Evolutionary conservation across 2,888 invertebrate genomes (phyloP).

Genomic region (Agrilus biguttatus): DNA sequence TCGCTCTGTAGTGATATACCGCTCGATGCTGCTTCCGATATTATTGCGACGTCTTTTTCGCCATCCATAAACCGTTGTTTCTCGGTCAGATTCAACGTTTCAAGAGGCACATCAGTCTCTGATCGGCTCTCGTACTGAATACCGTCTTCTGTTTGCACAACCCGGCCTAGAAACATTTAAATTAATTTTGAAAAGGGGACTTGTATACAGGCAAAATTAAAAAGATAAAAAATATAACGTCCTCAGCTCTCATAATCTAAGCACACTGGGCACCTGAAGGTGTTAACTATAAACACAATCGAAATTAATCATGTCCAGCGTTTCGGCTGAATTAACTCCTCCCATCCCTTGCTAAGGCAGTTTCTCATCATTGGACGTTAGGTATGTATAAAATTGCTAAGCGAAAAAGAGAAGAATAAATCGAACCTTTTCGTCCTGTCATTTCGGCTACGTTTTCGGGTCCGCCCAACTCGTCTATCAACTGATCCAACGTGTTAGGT

Average conservation of each 20-base stretch:
- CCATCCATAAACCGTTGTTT: conserved; percentile 94
- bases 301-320: background rate
- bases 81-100: conserved; percentile 91
- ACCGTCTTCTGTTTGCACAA: conserved; percentile 87
- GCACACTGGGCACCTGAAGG: too few species aligned
- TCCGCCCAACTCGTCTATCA: conserved; percentile 96
- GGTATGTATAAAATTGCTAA: background rate
- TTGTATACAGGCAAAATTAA: background rate
- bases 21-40: conserved; percentile 96
- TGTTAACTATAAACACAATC: background rate
- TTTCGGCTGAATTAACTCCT: background rate
- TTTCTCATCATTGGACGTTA: background rate
- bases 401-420: background rate
- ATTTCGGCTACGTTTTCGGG: conserved; percentile 98
- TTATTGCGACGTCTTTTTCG: conserved; percentile 95
- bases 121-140: conserved; percentile 91
- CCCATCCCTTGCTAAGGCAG: background rate
- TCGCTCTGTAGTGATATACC: conserved; percentile 97
- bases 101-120: conserved; percentile 89
- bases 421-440: conserved; percentile 85
- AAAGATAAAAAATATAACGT: too few species aligned
- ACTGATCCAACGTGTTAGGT: conserved; percentile 93
- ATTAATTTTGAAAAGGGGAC: background rate
- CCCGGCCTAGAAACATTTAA: conserved; percentile 32
- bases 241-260: too few species aligned